These are phyloP conservation scores for Euschistus heros DNA, from an alignment of 1,140 invertebrate species.

Conservation along the genomic window DNA sequence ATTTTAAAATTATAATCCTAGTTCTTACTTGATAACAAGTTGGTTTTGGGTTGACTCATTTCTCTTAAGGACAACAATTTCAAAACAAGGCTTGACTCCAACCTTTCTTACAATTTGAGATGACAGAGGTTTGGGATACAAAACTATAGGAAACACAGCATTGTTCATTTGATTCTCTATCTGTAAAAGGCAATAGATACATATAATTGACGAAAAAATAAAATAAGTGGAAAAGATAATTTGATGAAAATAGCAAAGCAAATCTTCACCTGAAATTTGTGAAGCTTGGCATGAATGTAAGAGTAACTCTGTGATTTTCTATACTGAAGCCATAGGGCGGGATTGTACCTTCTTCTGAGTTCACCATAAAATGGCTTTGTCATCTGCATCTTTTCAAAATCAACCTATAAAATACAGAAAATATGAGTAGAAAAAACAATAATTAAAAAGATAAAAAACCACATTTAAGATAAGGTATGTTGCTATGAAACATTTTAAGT, in stretches of 20 bases:
- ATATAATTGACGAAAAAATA: neutral
- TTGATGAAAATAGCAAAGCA: neutral
- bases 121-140: constrained; percentile 49
- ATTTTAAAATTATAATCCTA: too few relatives aligned
- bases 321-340: constrained; percentile 64
- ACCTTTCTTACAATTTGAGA: constrained; percentile 36
- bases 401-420: constrained; percentile 46
- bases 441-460: too few relatives aligned
- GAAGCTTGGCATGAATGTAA: constrained; percentile 56
- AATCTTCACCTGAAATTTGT: constrained; percentile 47
- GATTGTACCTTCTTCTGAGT: constrained; percentile 56
- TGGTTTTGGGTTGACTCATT: constrained; percentile 43
- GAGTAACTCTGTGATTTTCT: constrained; percentile 55
- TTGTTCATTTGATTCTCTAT: constrained; percentile 69
- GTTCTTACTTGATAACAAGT: constrained; percentile 49
- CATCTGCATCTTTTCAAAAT: constrained; percentile 77
- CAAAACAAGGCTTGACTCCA: constrained; percentile 53
- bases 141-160: constrained; percentile 62
- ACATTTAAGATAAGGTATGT: too few relatives aligned
- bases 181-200: constrained; percentile 37
- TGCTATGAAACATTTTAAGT: too few relatives aligned
- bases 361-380: constrained; percentile 75
- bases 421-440: too few relatives aligned
- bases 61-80: constrained; percentile 52
- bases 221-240: neutral